These are phyloP conservation scores for Notoglanidium macrostoma DNA, from an alignment of 2,797 vertebrate genomes.

Conservation along the genomic window DNA sequence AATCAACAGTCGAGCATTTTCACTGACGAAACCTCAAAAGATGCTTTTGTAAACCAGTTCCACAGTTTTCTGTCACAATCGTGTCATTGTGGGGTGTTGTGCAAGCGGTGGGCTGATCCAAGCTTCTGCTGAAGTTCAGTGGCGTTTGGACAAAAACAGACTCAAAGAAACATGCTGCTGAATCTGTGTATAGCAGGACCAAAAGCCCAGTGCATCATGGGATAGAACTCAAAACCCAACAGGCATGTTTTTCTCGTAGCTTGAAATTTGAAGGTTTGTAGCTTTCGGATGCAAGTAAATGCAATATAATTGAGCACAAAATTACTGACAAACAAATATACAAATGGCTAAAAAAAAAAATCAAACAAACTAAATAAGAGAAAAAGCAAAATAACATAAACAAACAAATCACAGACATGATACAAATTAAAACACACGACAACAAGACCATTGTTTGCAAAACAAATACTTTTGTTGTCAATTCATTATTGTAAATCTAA, in stretches of 20 bases:
- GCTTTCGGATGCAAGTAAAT: neutral
- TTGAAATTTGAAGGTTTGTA: neutral
- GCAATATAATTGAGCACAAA: neutral
- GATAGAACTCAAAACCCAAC: neutral
- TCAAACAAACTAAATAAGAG: neutral
- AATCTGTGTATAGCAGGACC: neutral
- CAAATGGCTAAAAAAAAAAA: neutral
- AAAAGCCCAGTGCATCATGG: conserved; percentile 22
- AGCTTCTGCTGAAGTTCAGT: conserved; percentile 57
- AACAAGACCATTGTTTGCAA: neutral
- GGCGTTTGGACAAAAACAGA: conserved; percentile 36
- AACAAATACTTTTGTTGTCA: neutral
- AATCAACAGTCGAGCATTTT: conserved; percentile 54
- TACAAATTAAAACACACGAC: neutral
- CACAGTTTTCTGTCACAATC: conserved; percentile 66
- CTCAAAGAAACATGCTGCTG: conserved; percentile 22
- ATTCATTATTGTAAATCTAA: neutral
- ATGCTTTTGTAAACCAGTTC: conserved; percentile 64
- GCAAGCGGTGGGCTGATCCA: conserved; percentile 62
- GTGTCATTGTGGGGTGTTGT: conserved; percentile 68
- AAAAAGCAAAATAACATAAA: neutral
- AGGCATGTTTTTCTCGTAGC: neutral
- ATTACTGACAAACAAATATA: neutral
- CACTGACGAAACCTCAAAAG: conserved; percentile 69
- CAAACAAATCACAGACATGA: neutral